Conservation (phyloP, 1,140 invertebrate genomes). For the Cyphomyrmex costatus region DNA sequence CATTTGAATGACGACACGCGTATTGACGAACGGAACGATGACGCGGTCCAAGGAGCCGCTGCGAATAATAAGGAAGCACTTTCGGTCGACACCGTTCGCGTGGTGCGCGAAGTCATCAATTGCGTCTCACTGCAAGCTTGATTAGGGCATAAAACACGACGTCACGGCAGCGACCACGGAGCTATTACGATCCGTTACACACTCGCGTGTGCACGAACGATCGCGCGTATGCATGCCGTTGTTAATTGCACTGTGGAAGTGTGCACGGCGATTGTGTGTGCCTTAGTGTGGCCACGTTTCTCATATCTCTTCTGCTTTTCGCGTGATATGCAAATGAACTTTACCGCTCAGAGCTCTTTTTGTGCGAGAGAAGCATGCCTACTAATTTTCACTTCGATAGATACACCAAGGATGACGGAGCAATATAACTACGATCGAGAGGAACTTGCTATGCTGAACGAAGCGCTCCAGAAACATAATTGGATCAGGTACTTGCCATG, state of each 20-base stretch:
- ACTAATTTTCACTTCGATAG: slow-evolving; percentile 16
- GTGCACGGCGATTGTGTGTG: slow-evolving; percentile 7
- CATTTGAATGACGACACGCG: background rate
- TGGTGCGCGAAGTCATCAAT: slow-evolving; percentile 52
- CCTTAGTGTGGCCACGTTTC: background rate
- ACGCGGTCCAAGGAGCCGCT: background rate
- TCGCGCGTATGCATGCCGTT: slow-evolving; percentile 42
- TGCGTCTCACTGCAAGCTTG: slow-evolving; percentile 49
- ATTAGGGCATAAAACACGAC: slow-evolving; percentile 56
- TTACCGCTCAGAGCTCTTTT: background rate
- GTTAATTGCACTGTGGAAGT: slow-evolving; percentile 46
- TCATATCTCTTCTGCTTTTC: slow-evolving; percentile 17
- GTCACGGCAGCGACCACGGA: slow-evolving; percentile 52
- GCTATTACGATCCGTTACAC: slow-evolving; percentile 57
- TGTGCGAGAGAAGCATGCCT: background rate
- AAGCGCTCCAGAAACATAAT: slow-evolving; percentile 27
- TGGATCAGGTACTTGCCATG: slow-evolving; percentile 43
- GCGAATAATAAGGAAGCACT: slow-evolving; percentile 42
- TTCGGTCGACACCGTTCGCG: slow-evolving; percentile 30
- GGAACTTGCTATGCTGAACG: background rate
- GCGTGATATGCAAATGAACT: slow-evolving; percentile 44
- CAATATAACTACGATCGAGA: background rate
- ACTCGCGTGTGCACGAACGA: slow-evolving; percentile 56
- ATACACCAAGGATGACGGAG: background rate
- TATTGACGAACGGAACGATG: background rate